Conservation (phyloP, 2,797 vertebrate genomes). For the Rhabdomys pumilio region DNA sequence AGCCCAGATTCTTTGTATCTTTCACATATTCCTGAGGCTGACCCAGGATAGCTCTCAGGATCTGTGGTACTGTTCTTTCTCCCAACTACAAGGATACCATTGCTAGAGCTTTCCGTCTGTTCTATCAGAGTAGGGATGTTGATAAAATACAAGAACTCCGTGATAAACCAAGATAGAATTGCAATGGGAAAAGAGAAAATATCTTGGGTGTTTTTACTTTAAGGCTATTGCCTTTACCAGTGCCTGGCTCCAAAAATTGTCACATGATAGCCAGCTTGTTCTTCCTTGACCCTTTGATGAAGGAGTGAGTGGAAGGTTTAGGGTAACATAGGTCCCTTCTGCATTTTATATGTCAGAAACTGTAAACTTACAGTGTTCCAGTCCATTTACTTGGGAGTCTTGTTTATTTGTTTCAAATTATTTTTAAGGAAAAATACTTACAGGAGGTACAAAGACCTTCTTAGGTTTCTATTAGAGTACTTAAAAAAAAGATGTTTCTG, state of each 20-base stretch:
- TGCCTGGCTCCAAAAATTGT: not conserved
- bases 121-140: not conserved
- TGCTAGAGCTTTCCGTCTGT: constrained; percentile 58
- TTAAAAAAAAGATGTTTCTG: not conserved
- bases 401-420: constrained; percentile 8
- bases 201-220: constrained; percentile 10
- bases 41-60: constrained; percentile 56
- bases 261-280: not conserved
- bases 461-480: constrained; percentile 46
- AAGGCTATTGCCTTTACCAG: not conserved
- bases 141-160: constrained; percentile 54
- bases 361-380: not conserved
- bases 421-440: constrained; percentile 56
- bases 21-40: constrained; percentile 70
- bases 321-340: not conserved
- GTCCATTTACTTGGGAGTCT: constrained; percentile 11
- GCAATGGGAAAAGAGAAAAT: constrained; percentile 19
- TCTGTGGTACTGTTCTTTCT: constrained; percentile 55
- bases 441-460: not conserved
- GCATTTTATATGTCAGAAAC: not conserved
- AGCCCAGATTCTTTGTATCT: constrained; percentile 67
- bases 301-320: not conserved
- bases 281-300: constrained; percentile 2
- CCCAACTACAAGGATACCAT: constrained; percentile 27
- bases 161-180: constrained; percentile 26